These are phyloP conservation scores for Colletes latitarsis DNA, from an alignment of 1,140 invertebrate species.

Conservation along the genomic window DNA sequence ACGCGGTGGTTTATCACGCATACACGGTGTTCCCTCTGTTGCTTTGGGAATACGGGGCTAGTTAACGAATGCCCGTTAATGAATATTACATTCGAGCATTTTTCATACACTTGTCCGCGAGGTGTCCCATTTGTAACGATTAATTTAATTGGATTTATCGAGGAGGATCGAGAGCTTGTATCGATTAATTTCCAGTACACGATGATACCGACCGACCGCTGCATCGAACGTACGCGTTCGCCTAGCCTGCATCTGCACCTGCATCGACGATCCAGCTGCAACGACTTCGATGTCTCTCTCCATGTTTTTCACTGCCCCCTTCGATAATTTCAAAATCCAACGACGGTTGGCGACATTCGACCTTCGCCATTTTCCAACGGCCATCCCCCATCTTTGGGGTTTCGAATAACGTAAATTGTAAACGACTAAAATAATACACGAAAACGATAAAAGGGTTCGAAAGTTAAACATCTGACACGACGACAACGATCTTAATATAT, in stretches of 20 bases:
- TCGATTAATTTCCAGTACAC: slow-evolving; percentile 29
- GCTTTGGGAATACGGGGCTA: background rate
- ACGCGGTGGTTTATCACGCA: no score
- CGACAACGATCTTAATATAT: no score
- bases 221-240: background rate
- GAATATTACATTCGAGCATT: background rate
- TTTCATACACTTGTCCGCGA: background rate
- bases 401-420: no score
- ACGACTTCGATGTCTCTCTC: slow-evolving; percentile 23
- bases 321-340: slow-evolving; percentile 51
- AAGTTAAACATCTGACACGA: no score
- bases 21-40: no score
- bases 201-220: background rate
- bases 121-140: slow-evolving; percentile 12
- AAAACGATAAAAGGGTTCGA: no score
- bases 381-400: no score
- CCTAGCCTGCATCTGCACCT: slow-evolving; percentile 46
- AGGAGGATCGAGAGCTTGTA: slow-evolving; percentile 6
- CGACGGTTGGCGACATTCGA: slow-evolving; percentile 44
- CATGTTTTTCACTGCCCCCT: slow-evolving; percentile 1
- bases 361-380: slow-evolving; percentile 22
- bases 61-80: background rate
- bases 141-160: slow-evolving; percentile 40
- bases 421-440: no score
- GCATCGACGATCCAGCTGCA: slow-evolving; percentile 51